Evolutionary conservation across 2,797 vertebrate species (phyloP).

Genomic region (Phyllotis vaccarum): DNA sequence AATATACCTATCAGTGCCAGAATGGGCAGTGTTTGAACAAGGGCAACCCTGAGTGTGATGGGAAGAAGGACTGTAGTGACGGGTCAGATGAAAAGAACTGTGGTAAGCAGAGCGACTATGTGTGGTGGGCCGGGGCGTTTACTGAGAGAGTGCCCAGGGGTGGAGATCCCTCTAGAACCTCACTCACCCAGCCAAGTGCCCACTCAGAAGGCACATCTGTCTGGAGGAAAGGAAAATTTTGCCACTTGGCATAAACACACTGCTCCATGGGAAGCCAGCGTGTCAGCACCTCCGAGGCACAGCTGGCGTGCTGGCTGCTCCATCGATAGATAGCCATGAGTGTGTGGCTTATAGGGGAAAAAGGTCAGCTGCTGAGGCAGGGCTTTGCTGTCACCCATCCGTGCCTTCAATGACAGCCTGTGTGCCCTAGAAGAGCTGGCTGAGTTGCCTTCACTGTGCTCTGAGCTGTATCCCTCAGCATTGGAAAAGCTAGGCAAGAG

Average conservation of each 20-base stretch:
- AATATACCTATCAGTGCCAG: slow-evolving; percentile 90
- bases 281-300: not conserved
- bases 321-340: not conserved
- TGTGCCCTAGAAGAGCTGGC: not conserved
- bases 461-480: not conserved
- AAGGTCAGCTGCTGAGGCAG: not conserved
- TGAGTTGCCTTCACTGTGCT: not conserved
- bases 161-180: accelerated
- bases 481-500: not conserved
- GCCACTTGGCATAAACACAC: not conserved
- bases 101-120: slow-evolving; percentile 83
- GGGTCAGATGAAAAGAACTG: slow-evolving; percentile 94
- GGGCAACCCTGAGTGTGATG: slow-evolving; percentile 94
- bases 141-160: not conserved
- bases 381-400: accelerated
- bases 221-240: not conserved
- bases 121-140: not conserved
- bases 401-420: not conserved
- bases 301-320: not conserved
- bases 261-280: no score
- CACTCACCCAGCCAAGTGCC: not conserved
- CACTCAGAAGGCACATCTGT: accelerated
- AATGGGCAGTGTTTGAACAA: slow-evolving; percentile 91
- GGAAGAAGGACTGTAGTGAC: slow-evolving; percentile 91
- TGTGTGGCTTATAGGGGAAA: not conserved